Evolutionary conservation across 2,888 invertebrate genomes (phyloP).

Genomic region (Lottia scabra): DNA sequence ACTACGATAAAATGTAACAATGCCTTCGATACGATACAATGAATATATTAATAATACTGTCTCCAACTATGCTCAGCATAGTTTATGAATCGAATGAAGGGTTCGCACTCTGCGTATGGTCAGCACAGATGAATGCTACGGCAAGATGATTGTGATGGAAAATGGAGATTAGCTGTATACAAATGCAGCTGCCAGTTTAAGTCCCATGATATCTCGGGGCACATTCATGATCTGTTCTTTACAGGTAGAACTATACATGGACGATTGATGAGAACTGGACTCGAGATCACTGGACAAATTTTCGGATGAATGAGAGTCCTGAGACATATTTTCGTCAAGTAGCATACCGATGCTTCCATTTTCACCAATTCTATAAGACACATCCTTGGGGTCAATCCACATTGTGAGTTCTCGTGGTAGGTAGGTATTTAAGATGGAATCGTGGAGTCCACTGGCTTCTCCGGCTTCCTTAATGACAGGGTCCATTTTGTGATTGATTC

Average conservation of each 20-base stretch:
- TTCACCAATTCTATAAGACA: conserved; percentile 77
- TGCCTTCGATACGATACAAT: conserved; percentile 1
- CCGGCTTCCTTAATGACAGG: conserved; percentile 78
- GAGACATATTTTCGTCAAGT: conserved; percentile 61
- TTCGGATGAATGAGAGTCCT: conserved; percentile 12
- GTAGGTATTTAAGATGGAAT: conserved; percentile 69
- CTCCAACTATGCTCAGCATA: neutral
- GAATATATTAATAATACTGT: neutral
- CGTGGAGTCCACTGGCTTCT: conserved; percentile 75
- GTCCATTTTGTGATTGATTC: conserved; percentile 81
- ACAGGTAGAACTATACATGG: conserved; percentile 1
- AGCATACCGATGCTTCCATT: conserved; percentile 76
- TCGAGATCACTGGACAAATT: conserved; percentile 21
- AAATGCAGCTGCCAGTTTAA: conserved; percentile 35
- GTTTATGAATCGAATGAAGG: conserved; percentile 8
- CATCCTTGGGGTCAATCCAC: conserved; percentile 83
- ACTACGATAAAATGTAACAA: neutral
- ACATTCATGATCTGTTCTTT: conserved; percentile 2
- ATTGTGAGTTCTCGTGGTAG: conserved; percentile 81
- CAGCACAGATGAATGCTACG: neutral
- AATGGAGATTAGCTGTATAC: conserved; percentile 34
- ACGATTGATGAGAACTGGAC: neutral
- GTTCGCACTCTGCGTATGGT: neutral
- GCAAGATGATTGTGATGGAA: conserved; percentile 2
- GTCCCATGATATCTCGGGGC: conserved; percentile 5